A percentile compares a stretch with the other conserved stretches of the same genome.
phyloP scores from a whole-genome alignment of 2,888 invertebrate species.

The Drosophila tanythrix region DNA sequence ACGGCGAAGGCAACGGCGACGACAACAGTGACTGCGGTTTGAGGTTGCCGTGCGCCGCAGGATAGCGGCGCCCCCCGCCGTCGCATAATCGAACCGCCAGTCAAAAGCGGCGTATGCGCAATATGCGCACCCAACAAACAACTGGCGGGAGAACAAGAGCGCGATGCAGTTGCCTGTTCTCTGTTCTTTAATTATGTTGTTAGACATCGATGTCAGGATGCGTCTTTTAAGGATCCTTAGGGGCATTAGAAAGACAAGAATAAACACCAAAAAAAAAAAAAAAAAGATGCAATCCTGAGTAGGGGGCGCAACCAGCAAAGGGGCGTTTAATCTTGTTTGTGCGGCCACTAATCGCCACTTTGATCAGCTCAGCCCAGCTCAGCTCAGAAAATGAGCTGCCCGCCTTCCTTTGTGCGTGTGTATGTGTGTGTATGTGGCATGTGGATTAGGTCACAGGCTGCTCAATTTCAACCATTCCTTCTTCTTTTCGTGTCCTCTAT shows the following conservation, averaged over 20 bases:
- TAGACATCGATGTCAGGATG: slow-evolving; percentile 57
- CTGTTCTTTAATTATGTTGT: slow-evolving; percentile 68
- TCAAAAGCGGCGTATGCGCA: slow-evolving; percentile 63
- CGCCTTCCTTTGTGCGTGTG: slow-evolving; percentile 11
- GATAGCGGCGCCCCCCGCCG: slow-evolving; percentile 35
- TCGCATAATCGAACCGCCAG: slow-evolving; percentile 35
- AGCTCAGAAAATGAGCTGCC: slow-evolving; percentile 25
- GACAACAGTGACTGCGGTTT: slow-evolving; percentile 3
- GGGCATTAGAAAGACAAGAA: background rate
- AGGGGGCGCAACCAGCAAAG: slow-evolving; percentile 33
- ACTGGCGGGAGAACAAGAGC: background rate
- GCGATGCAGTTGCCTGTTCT: background rate
- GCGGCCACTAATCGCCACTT: slow-evolving; percentile 59
- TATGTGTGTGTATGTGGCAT: slow-evolving; percentile 2
- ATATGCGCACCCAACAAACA: slow-evolving; percentile 21
- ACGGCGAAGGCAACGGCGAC: background rate
- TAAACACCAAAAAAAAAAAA: background rate
- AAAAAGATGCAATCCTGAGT: background rate
- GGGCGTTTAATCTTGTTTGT: slow-evolving; percentile 69
- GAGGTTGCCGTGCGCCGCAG: slow-evolving; percentile 53
- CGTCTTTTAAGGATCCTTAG: slow-evolving; percentile 45
- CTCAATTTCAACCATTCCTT: slow-evolving; percentile 3
- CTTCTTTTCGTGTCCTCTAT: background rate
- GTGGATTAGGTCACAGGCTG: slow-evolving; percentile 8
- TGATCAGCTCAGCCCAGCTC: slow-evolving; percentile 46